phyloP scores from a whole-genome alignment of 2,888 invertebrate genomes.

The Tortricodes alternella region DNA sequence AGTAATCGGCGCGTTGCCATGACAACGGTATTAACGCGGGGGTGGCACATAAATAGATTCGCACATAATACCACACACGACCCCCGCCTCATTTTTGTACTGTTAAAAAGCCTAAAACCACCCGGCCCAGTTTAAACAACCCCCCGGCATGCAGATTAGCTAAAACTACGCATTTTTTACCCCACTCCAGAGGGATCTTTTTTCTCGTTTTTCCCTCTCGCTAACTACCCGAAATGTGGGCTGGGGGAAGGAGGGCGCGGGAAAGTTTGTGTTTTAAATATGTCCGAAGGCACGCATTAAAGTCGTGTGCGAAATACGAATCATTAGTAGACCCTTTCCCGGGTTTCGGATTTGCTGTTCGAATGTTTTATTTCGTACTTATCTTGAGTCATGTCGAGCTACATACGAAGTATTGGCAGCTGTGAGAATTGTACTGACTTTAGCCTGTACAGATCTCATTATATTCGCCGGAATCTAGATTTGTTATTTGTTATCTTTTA shows the following conservation, averaged over 20 bases:
- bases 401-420: not conserved
- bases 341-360: constrained; percentile 30
- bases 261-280: constrained; percentile 82
- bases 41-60: constrained; percentile 79
- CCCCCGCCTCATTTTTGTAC: constrained; percentile 73
- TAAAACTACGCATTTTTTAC: constrained; percentile 87
- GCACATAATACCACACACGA: constrained; percentile 78
- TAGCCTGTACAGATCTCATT: not conserved
- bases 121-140: constrained; percentile 50
- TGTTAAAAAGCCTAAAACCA: constrained; percentile 81
- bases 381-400: constrained; percentile 20
- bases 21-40: constrained; percentile 77
- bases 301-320: constrained; percentile 73
- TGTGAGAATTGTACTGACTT: not conserved
- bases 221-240: constrained; percentile 79
- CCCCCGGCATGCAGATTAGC: constrained; percentile 83
- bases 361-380: constrained; percentile 28
- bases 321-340: constrained; percentile 60
- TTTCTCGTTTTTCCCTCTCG: constrained; percentile 62
- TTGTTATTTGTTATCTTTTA: too few relatives aligned
- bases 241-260: constrained; percentile 50
- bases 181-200: constrained; percentile 67
- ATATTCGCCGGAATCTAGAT: too few relatives aligned
- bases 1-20: constrained; percentile 78
- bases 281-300: constrained; percentile 80